These are phyloP conservation scores for Drosophila neocordata DNA, from an alignment of 1,140 invertebrate genomes.

Conservation along the genomic window DNA sequence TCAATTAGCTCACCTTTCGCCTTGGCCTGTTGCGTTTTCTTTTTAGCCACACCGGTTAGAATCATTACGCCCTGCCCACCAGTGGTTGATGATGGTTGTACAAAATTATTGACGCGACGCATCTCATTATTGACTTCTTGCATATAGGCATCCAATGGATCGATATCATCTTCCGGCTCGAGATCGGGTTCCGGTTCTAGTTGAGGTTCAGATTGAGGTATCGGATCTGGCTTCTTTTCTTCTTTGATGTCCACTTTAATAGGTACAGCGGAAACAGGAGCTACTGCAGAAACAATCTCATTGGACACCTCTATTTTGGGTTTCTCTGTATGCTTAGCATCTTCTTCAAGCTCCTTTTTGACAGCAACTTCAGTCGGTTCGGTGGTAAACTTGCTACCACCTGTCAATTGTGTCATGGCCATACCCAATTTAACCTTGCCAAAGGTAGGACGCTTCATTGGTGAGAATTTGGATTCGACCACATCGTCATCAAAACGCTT, in stretches of 20 bases:
- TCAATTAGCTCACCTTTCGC: conserved; percentile 95
- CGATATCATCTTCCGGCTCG: conserved; percentile 89
- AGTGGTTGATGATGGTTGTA: conserved; percentile 59
- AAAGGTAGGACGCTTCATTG: conserved; percentile 63
- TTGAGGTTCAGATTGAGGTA: conserved; percentile 34
- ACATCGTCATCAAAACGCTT: conserved; percentile 84
- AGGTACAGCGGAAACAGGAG: neutral
- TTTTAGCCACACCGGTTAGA: conserved; percentile 95
- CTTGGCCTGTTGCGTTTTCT: conserved; percentile 88
- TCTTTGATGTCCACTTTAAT: conserved; percentile 23
- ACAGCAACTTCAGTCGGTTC: conserved; percentile 6
- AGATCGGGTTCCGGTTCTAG: conserved; percentile 3
- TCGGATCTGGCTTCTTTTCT: neutral
- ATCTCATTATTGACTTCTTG: conserved; percentile 92
- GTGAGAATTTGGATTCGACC: conserved; percentile 85
- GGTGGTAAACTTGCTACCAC: conserved; percentile 18
- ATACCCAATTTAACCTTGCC: conserved; percentile 58
- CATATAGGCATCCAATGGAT: conserved; percentile 99
- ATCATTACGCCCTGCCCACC: conserved; percentile 87
- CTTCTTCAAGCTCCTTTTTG: conserved; percentile 21
- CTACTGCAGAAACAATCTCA: neutral
- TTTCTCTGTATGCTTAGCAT: neutral
- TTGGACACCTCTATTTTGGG: neutral
- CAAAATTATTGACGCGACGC: conserved; percentile 92
- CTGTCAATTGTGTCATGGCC: conserved; percentile 17